These are phyloP conservation scores for Silurus aristotelis DNA, from an alignment of 2,797 vertebrate species.

Conservation along the genomic window DNA sequence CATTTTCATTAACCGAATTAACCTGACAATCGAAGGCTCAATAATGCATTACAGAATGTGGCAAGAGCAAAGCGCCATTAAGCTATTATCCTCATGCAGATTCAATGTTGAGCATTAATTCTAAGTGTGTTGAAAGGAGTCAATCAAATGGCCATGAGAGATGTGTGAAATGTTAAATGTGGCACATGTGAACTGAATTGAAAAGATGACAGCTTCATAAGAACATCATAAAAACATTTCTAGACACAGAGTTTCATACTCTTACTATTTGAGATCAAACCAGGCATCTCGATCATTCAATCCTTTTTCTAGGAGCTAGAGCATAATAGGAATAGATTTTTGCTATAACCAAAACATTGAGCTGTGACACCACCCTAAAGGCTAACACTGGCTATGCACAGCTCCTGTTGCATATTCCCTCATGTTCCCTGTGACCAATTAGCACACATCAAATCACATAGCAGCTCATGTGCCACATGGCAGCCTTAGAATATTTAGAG, in stretches of 20 bases:
- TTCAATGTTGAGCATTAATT: constrained; percentile 32
- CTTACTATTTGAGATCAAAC: background rate
- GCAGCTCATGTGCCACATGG: constrained; percentile 23
- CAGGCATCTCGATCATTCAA: background rate
- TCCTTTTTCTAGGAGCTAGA: background rate
- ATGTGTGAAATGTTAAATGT: constrained; percentile 8
- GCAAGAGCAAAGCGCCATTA: constrained; percentile 50
- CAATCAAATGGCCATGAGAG: background rate
- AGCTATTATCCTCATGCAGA: constrained; percentile 47
- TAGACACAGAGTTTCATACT: background rate
- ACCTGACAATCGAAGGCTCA: constrained; percentile 58
- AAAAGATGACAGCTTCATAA: too few species aligned
- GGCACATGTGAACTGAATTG: background rate
- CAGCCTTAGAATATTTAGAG: constrained; percentile 35
- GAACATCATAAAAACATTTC: background rate
- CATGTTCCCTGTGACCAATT: constrained; percentile 7
- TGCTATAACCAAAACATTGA: background rate
- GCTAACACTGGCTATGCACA: constrained; percentile 6
- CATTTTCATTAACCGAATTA: constrained; percentile 57
- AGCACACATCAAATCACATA: background rate
- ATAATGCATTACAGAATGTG: constrained; percentile 35
- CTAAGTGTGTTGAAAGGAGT: constrained; percentile 3
- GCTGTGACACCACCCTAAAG: background rate
- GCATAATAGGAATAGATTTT: background rate
- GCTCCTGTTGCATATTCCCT: background rate